Evolutionary conservation across 2,888 invertebrate species (phyloP), one percentile per base, ranked within the genome.

Genomic region (Furcula furcula): DNA sequence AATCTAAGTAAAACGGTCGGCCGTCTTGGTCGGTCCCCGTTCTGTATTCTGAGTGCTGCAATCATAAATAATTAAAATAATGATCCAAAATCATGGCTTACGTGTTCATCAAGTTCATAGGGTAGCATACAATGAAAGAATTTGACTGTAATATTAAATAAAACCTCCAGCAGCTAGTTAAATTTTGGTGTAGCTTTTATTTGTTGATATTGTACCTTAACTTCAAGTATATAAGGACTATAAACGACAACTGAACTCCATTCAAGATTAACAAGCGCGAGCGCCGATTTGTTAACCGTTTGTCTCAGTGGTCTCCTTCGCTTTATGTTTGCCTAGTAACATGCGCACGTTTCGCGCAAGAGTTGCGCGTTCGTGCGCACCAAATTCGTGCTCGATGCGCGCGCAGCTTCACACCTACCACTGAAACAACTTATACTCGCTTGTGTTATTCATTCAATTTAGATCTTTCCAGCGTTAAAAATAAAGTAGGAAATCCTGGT

Each of bases 341-440:
- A 76, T 77, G 88, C 86, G 88, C 88, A 87, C 86, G 76, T 77
- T 85, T 86, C 85, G 87, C 87, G 87, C 88, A 88, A 84, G 79
- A 77, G 74, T n/a, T 70, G 73, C 74, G 74, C 74, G 68, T 67
- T 72, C 72, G 74, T 76, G 85, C 85, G 84, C 84, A 80, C 61
- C 62, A 44, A 55, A 57, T 55, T 65, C 72, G 71, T 62, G 76
- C 70, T 56, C 61, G 62, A 62, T 72, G 78, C 78, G 85, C 81
- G 79, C 76, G 77, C 80, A 42, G 66, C 62, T 49, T 25, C 21
- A 13, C 31, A 30, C 29, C 29, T 30, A 20, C 16, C 7, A 29
- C 9, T 13, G 34, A 35, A 55, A 55, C 31, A 46, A 31, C 31
- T 15, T 39, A 46, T 14, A 7, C 20, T 7, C n/a, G 10, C 27